These are phyloP conservation scores for Mechanitis mazaeus DNA, from an alignment of 2,888 invertebrate species.

Conservation along the genomic window DNA sequence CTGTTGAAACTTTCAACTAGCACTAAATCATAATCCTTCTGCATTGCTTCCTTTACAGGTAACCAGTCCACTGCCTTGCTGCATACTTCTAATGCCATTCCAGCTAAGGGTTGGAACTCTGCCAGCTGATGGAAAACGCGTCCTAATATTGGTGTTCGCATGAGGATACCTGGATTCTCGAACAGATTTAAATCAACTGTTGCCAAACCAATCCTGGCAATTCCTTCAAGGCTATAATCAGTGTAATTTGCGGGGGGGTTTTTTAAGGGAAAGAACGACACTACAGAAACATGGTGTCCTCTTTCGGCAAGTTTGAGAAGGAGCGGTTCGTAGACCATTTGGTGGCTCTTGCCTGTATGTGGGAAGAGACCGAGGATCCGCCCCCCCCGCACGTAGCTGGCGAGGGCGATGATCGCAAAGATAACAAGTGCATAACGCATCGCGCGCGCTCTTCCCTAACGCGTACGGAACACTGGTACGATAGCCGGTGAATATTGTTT, in stretches of 20 bases:
- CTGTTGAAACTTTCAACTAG: slow-evolving; percentile 79
- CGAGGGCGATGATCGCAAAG: slow-evolving; percentile 40
- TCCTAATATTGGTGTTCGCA: slow-evolving; percentile 43
- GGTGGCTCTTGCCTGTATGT: slow-evolving; percentile 79
- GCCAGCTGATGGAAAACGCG: slow-evolving; percentile 41
- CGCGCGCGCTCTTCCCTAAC: slow-evolving; percentile 34
- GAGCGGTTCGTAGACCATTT: slow-evolving; percentile 77
- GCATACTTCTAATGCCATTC: slow-evolving; percentile 56
- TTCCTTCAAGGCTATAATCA: slow-evolving; percentile 59
- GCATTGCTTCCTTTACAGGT: slow-evolving; percentile 52
- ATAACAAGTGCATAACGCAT: slow-evolving; percentile 46
- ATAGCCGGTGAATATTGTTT: slow-evolving; percentile 13
- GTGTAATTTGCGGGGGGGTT: slow-evolving; percentile 66
- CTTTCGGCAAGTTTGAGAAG: slow-evolving; percentile 70
- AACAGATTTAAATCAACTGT: slow-evolving; percentile 49
- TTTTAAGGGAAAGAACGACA: slow-evolving; percentile 76
- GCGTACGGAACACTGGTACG: slow-evolving; percentile 32
- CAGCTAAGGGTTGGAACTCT: slow-evolving; percentile 50
- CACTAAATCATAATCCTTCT: slow-evolving; percentile 77
- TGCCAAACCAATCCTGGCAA: slow-evolving; percentile 54
- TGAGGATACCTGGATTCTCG: slow-evolving; percentile 42
- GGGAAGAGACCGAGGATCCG: slow-evolving; percentile 62
- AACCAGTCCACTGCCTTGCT: slow-evolving; percentile 56
- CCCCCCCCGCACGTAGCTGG: slow-evolving; percentile 47
- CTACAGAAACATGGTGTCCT: slow-evolving; percentile 78